Percentiles rank a stretch among this genome's conserved stretches.
Evolutionary conservation across 2,888 invertebrate species (phyloP).

Genomic region (Drosophila dives): DNA sequence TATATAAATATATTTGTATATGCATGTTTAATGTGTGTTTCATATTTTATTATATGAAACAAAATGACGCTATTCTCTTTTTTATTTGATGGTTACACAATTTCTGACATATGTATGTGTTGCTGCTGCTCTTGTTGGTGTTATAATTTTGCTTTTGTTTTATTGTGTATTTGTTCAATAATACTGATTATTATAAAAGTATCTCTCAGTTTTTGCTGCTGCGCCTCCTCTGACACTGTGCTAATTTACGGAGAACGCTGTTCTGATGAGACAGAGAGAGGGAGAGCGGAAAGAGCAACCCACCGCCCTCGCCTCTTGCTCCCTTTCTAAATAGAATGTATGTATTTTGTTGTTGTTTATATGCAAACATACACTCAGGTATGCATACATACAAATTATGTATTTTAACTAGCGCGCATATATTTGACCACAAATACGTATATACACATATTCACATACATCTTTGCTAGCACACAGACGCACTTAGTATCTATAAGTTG

Average conservation of each 20-base stretch:
- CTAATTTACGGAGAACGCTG: constrained; percentile 57
- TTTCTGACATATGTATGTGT: constrained; percentile 34
- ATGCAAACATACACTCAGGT: not conserved
- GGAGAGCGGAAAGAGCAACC: constrained; percentile 16
- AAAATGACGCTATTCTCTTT: constrained; percentile 15
- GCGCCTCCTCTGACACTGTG: constrained; percentile 59
- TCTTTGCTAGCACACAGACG: constrained; percentile 41
- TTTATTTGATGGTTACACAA: constrained; percentile 53
- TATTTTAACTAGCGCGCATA: constrained; percentile 57
- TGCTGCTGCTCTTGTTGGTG: constrained; percentile 22
- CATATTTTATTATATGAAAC: constrained; percentile 13
- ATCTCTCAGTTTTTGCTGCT: constrained; percentile 59
- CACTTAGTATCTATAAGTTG: constrained; percentile 71
- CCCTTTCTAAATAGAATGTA: constrained; percentile 36
- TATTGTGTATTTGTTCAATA: constrained; percentile 36
- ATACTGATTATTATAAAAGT: constrained; percentile 61
- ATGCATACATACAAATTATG: constrained; percentile 10
- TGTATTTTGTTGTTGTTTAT: constrained; percentile 36
- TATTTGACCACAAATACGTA: constrained; percentile 48
- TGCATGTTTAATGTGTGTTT: not conserved
- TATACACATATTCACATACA: constrained; percentile 24
- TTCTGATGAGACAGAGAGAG: constrained; percentile 39
- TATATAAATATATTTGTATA: not conserved
- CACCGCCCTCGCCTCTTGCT: constrained; percentile 1
- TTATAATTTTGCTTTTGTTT: constrained; percentile 44